phyloP scores from a whole-genome alignment of 2,113 vertebrate species.

The Cranoglanis bouderius region DNA sequence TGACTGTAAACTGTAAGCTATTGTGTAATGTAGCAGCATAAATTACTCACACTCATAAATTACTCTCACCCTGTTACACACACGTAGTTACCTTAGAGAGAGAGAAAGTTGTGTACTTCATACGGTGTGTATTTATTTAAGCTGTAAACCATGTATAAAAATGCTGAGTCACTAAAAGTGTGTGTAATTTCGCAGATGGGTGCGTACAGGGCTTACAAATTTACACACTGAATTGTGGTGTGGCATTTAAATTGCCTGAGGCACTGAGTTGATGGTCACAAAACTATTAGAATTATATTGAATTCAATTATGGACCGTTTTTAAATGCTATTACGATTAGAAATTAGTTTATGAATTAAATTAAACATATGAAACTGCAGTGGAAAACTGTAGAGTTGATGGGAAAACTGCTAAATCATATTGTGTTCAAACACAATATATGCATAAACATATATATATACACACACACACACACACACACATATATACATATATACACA shows the following conservation, averaged over 20 bases:
- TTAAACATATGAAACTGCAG: neutral
- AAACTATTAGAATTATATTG: neutral
- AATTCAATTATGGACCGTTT: neutral
- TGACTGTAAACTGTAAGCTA: no score
- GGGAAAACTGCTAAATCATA: neutral
- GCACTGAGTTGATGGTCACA: no score
- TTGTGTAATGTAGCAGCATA: no score
- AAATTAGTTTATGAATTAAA: neutral
- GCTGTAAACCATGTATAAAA: neutral
- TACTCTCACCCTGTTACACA: no score
- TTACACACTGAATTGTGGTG: neutral
- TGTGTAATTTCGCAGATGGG: neutral
- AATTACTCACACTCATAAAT: no score
- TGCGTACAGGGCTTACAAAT: neutral
- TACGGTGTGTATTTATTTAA: neutral
- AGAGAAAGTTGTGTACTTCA: neutral
- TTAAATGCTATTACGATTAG: neutral
- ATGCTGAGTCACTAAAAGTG: neutral
- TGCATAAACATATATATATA: no score
- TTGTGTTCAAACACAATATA: neutral
- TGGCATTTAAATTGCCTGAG: neutral
- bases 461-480: no score
- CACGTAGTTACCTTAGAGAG: no score
- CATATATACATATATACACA: no score
- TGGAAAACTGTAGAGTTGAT: neutral